Base-by-base conservation (phyloP, 2,888 invertebrate genomes). In the Trichogramma dendrolimi region DNA sequence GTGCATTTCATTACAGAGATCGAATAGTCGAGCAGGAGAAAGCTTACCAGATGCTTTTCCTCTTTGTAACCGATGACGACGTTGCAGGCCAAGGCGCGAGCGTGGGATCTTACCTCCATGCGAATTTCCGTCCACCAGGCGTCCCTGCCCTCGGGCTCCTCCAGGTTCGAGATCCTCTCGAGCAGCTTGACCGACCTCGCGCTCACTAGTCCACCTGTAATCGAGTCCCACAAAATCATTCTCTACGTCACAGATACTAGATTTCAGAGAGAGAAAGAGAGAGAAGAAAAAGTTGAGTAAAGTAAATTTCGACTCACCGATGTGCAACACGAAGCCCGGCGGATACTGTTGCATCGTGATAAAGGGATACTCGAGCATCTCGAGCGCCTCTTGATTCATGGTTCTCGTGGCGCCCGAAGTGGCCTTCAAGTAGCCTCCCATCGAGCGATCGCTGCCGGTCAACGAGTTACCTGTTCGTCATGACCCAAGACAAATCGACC, bases 101-200 rank as follows among this genome's bases (percentile, higher is more conserved):
- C 93, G 78, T 98, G 97, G 4, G 96, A 94, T 0, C 96, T 85
- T 61, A 98, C 90, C 83, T 98, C 98, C 78, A 94, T 94, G 55
- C 98, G 82, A 39, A 98, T 83, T 80, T 98, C 96, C 0, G 91
- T 93, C 97, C 98, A 98, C 96, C 97, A 97, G 2, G 90, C 89
- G 72, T 96, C 96, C 49, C 96, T 84, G 4, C 91, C 89, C 75
- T 94, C 94, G 11, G 93, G 92, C 77, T 96, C 96, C 71, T 95
- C 93, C 56, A 90, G 84, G 79, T 91, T 92, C 51, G 88, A 87
- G 61, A 91, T 89, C 68, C 91, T 83, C 75, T 91, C 91, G 51
- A 94, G 79, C 41, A 94, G 80, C 80, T 94, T 94, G 57, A 87
- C 95, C 58, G 87, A 94, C 76, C 91, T 83, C 0, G 93, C 90